These are phyloP conservation scores for Poeciliopsis prolifica DNA, from an alignment of 2,113 vertebrate species.

Conservation along the genomic window DNA sequence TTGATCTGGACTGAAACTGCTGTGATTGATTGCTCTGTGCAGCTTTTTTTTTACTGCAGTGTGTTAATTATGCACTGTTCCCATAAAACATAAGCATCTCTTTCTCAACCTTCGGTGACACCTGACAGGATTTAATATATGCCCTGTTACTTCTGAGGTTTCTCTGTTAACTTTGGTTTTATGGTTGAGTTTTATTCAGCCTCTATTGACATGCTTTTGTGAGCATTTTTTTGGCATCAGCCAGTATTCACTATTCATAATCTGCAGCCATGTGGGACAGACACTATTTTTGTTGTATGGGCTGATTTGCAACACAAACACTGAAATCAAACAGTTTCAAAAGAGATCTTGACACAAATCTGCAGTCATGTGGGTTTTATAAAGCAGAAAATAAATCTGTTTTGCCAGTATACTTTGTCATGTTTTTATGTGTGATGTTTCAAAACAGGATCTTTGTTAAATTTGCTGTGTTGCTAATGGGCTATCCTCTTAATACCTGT, in stretches of 20 bases:
- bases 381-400: constrained; percentile 94
- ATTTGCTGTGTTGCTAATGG: constrained; percentile 5
- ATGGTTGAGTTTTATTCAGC: constrained; percentile 92
- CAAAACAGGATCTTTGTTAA: background rate
- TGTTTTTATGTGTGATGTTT: constrained; percentile 15
- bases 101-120: constrained; percentile 8
- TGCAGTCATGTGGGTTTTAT: constrained; percentile 86
- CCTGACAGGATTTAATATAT: constrained; percentile 26
- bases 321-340: constrained; percentile 80
- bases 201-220: constrained; percentile 66
- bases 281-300: constrained; percentile 89
- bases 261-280: constrained; percentile 25
- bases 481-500: constrained; percentile 1
- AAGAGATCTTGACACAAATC: constrained; percentile 81
- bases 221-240: constrained; percentile 57
- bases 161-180: constrained; percentile 28
- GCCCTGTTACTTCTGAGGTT: constrained; percentile 7
- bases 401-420: constrained; percentile 80
- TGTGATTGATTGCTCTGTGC: constrained; percentile 29
- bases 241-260: constrained; percentile 25
- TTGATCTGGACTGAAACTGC: constrained; percentile 41
- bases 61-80: constrained; percentile 20
- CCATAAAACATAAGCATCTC: constrained; percentile 9
- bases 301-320: constrained; percentile 85
- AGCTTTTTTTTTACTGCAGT: constrained; percentile 17